Base-by-base conservation (phyloP, 2,113 vertebrate genomes). In the Balaeniceps rex region DNA sequence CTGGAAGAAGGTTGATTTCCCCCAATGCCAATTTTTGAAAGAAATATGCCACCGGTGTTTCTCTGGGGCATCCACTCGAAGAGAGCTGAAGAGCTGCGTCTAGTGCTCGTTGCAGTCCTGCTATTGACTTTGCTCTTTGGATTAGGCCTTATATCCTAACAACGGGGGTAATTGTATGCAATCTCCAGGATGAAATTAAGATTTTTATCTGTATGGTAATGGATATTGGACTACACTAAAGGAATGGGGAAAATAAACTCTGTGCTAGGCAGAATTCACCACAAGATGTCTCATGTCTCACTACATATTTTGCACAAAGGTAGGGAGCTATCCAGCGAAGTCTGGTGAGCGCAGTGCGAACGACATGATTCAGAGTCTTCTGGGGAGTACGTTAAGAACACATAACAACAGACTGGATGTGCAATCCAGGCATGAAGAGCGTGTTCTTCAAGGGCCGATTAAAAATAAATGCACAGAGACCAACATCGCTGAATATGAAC, bases 221-320 rank as follows among this genome's bases (percentile, higher is more conserved):
- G 33, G 38, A 9, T 40, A 38, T 33, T 72, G 42, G 49, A 40
- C 24, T 58, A 26, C 4, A 11, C 44, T 79, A 42, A 83, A 63
- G 76, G 29, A 63, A 74, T 8, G n/a, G 38, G 40, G 49, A 51
- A 80, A 46, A 70, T 46, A 52, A 68, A 79, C 34, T 58, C 23
- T 87, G 87, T 61, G 63, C 54, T 68, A 54, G 89, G 91, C 82
- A 80, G 89, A 88, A 83, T 58, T 93, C 91, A 71, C 97, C 96
- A 97, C 97, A 93, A 97, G 97, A 91, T 95, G 97, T 97, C 96
- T 97, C 95, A 93, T 94, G 58, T 74, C 87, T 95, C 94, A 47
- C 87, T 95, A 12, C 10, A 3, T 36, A 38, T 87, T 84, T 77
- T 44, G 83, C 63, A 13, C 18, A 19, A 23, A n/a, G 54, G 49